Conservation (phyloP, 2,113 vertebrate genomes). For the Ibidorhyncha struthersii region DNA sequence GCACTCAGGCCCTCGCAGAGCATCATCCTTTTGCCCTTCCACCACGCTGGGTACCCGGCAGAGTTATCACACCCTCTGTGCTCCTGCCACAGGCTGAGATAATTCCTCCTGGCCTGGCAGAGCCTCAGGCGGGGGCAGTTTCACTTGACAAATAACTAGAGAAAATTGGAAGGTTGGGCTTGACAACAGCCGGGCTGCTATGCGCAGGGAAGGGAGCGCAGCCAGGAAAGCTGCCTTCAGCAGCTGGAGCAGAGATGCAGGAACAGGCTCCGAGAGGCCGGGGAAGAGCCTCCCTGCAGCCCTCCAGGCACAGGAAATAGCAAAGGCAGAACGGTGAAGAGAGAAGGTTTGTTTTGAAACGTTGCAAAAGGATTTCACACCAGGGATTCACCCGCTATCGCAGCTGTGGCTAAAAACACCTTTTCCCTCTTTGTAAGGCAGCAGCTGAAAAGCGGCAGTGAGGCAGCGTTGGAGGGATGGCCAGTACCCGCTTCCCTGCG, state of each 20-base stretch:
- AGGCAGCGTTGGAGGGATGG: neutral
- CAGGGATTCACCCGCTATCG: rapidly evolving
- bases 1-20: neutral
- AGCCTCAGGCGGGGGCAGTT: neutral
- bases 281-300: neutral
- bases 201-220: neutral
- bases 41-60: neutral
- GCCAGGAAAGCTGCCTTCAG: neutral
- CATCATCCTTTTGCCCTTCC: neutral
- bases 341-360: neutral
- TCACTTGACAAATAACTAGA: neutral
- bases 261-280: neutral
- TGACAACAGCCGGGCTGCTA: neutral
- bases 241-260: neutral
- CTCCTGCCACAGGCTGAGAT: neutral
- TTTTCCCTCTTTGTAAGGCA: neutral
- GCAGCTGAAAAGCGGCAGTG: rapidly evolving
- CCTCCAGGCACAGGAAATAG: rapidly evolving
- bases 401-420: neutral
- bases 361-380: neutral
- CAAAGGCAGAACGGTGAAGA: neutral
- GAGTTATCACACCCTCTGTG: rapidly evolving
- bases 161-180: neutral
- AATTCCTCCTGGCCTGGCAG: neutral
- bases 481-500: rapidly evolving